Conservation (phyloP, 1,140 invertebrate genomes). For the Pissodes strobi region DNA sequence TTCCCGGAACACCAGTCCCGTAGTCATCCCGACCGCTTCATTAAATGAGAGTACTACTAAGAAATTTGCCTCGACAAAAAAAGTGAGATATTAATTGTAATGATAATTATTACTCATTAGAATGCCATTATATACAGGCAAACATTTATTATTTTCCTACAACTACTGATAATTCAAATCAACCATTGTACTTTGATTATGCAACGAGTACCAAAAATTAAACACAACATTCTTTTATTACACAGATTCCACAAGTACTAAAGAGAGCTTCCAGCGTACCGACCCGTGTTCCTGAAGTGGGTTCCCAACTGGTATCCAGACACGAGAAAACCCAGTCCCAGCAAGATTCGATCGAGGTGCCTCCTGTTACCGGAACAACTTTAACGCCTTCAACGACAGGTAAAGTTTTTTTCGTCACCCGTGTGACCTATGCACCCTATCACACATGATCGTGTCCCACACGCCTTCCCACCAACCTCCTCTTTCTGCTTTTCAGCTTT, state of each 20-base stretch:
- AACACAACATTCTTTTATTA: neutral
- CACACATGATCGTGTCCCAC: too few relatives aligned
- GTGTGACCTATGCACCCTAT: too few relatives aligned
- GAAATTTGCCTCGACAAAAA: constrained; percentile 41
- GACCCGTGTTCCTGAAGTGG: constrained; percentile 58
- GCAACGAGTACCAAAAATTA: too few relatives aligned
- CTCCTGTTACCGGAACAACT: constrained; percentile 11
- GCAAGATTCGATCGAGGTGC: constrained; percentile 58
- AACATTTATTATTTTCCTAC: too few relatives aligned
- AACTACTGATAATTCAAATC: too few relatives aligned
- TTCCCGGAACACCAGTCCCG: constrained; percentile 69
- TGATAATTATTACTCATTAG: too few relatives aligned
- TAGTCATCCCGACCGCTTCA: constrained; percentile 54
- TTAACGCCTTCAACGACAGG: constrained; percentile 35
- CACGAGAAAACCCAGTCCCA: constrained; percentile 59
- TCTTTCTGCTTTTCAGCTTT: too few relatives aligned
- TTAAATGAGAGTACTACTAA: constrained; percentile 39
- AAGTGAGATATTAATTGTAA: constrained; percentile 49
- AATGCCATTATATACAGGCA: too few relatives aligned
- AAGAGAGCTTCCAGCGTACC: constrained; percentile 68
- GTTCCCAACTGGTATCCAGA: constrained; percentile 47
- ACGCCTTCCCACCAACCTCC: too few relatives aligned
- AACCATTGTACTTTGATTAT: too few relatives aligned
- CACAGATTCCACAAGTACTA: constrained; percentile 54
- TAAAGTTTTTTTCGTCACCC: neutral